Evolutionary conservation across 2,113 vertebrate species (phyloP).

Genomic region (Poeciliopsis prolifica): DNA sequence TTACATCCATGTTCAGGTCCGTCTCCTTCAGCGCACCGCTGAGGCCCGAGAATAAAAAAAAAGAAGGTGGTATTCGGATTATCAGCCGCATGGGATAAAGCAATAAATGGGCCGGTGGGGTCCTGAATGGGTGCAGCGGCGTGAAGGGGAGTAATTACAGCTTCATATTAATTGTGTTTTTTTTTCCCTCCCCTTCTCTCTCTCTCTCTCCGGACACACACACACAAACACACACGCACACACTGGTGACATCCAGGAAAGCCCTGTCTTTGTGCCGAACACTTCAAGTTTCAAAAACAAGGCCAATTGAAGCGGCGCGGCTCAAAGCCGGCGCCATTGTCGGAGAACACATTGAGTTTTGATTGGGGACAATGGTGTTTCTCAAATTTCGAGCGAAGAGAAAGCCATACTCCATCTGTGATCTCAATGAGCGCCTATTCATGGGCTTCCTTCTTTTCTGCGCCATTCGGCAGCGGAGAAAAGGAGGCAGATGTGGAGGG

Average conservation of each 20-base stretch:
- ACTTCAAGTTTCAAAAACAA: conserved; percentile 98
- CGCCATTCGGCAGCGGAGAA: conserved; percentile 85
- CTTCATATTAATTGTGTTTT: conserved; percentile 85
- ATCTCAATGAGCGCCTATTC: conserved; percentile 94
- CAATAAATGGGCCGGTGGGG: conserved; percentile 79
- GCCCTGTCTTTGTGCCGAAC: conserved; percentile 88
- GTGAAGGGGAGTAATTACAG: conserved; percentile 84
- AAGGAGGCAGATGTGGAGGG: conserved; percentile 93
- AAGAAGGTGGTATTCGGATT: conserved; percentile 80
- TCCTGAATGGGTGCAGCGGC: conserved; percentile 81
- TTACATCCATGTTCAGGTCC: conserved; percentile 12
- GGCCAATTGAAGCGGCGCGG: conserved; percentile 90
- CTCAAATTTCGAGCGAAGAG: conserved; percentile 96
- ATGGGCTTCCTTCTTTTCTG: conserved; percentile 82
- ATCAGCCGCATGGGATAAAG: conserved; percentile 78
- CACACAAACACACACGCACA: conserved; percentile 44
- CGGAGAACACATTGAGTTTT: conserved; percentile 94
- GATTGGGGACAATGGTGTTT: conserved; percentile 97
- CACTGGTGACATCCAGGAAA: conserved; percentile 89
- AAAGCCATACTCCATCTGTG: conserved; percentile 98
- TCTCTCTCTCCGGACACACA: conserved; percentile 55
- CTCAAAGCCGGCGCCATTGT: conserved; percentile 93
- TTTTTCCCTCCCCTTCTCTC: conserved; percentile 46
- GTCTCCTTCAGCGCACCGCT: conserved; percentile 7
- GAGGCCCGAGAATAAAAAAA: conserved; percentile 25